These are phyloP conservation scores for Oreochromis tanganicae DNA, from an alignment of 2,113 vertebrate genomes.

Conservation along the genomic window DNA sequence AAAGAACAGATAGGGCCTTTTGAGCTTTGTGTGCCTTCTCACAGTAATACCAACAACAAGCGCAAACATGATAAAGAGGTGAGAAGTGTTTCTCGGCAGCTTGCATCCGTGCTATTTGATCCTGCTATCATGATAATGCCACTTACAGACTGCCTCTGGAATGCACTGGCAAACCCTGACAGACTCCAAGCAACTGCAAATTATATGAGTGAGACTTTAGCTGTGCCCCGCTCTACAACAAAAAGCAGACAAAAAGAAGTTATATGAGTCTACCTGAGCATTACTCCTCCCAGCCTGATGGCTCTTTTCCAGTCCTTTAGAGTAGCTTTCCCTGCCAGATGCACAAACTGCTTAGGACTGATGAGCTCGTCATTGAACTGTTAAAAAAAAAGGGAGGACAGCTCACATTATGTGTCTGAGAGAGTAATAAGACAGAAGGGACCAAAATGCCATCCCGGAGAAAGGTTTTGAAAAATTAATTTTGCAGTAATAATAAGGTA, in stretches of 20 bases:
- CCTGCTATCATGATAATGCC: slow-evolving; percentile 3
- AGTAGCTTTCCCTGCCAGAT: slow-evolving; percentile 91
- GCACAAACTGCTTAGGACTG: slow-evolving; percentile 94
- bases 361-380: slow-evolving; percentile 94
- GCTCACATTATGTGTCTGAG: not conserved
- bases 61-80: slow-evolving; percentile 39
- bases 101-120: slow-evolving; percentile 28
- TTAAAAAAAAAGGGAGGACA: not conserved
- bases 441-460: not conserved
- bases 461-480: not conserved
- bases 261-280: slow-evolving; percentile 82
- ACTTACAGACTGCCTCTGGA: slow-evolving; percentile 39
- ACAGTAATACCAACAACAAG: slow-evolving; percentile 30
- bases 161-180: slow-evolving; percentile 34
- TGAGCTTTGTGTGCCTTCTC: slow-evolving; percentile 3
- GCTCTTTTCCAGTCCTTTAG: slow-evolving; percentile 97
- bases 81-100: slow-evolving; percentile 22
- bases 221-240: not conserved
- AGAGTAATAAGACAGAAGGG: not conserved
- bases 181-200: not conserved
- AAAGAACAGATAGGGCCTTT: slow-evolving; percentile 19
- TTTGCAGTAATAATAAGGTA: not conserved
- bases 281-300: slow-evolving; percentile 90
- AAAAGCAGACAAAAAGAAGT: not conserved
- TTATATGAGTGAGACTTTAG: not conserved